A percentile compares a stretch with the other conserved stretches of the same genome.
These are phyloP conservation scores for Rhogogaster chlorosoma DNA, from an alignment of 2,888 invertebrate genomes.

Conservation along the genomic window DNA sequence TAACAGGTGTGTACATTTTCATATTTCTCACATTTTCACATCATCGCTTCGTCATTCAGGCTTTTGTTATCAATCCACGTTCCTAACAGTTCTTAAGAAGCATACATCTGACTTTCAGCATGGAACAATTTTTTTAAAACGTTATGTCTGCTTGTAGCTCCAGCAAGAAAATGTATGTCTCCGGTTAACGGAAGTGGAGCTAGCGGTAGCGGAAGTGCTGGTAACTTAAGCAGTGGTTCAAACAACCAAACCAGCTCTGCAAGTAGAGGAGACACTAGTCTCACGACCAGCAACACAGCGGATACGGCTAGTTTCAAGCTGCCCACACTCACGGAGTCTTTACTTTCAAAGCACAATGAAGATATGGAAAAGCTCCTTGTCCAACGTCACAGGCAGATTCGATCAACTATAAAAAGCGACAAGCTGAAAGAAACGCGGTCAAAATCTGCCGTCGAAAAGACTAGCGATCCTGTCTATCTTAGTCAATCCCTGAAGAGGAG, in stretches of 20 bases:
- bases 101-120: not conserved
- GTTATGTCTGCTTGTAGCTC: not conserved
- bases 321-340: constrained; percentile 81
- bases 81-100: not conserved
- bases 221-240: constrained; percentile 82
- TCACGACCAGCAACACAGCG: constrained; percentile 72
- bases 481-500: constrained; percentile 80
- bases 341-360: constrained; percentile 85
- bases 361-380: constrained; percentile 91
- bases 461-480: constrained; percentile 69
- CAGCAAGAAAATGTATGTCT: constrained; percentile 77
- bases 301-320: constrained; percentile 77
- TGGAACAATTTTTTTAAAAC: not conserved
- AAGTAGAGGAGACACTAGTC: constrained; percentile 77
- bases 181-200: constrained; percentile 80
- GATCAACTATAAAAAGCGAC: constrained; percentile 78
- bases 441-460: constrained; percentile 76
- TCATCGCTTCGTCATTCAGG: not conserved
- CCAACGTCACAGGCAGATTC: constrained; percentile 84
- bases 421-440: constrained; percentile 79
- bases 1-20: constrained; percentile 59
- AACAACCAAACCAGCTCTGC: constrained; percentile 80
- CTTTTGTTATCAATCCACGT: not conserved
- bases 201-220: constrained; percentile 81
- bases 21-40: not conserved